Evolutionary conservation across 2,113 vertebrate genomes (phyloP).

Genomic region (Brachirus orientalis): DNA sequence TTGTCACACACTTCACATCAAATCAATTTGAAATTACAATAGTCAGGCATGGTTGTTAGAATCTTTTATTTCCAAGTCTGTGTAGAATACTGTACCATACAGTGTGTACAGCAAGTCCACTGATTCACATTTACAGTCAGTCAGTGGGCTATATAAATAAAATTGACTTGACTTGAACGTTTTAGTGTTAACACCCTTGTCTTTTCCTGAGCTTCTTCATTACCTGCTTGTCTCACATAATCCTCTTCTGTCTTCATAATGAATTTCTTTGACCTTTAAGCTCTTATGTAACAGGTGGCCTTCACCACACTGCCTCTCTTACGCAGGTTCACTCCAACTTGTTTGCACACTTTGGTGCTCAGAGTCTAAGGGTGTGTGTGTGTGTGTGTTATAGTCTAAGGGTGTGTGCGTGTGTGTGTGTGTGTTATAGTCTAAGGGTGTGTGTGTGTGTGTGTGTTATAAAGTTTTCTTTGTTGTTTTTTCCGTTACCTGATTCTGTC

Average conservation of each 20-base stretch:
- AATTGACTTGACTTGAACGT: too few species aligned
- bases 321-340: conserved; percentile 8
- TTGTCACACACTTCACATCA: too few species aligned
- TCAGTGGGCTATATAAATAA: too few species aligned
- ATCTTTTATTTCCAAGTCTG: too few species aligned
- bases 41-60: too few species aligned
- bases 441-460: background rate
- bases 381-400: too few species aligned
- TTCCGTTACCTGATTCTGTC: background rate
- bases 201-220: background rate
- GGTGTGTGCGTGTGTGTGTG: too few species aligned
- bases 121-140: too few species aligned
- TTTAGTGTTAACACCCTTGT: too few species aligned
- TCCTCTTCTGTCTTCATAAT: conserved; percentile 11
- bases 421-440: background rate
- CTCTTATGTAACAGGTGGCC: conserved; percentile 39
- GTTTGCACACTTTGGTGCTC: conserved; percentile 17
- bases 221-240: conserved; percentile 37
- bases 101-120: too few species aligned
- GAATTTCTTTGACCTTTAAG: conserved; percentile 31
- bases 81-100: too few species aligned
- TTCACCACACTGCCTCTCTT: conserved; percentile 12
- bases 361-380: background rate
- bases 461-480: background rate
- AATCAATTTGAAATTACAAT: too few species aligned